phyloP scores from a whole-genome alignment of 2,888 invertebrate genomes.

The Theretra japonica region DNA sequence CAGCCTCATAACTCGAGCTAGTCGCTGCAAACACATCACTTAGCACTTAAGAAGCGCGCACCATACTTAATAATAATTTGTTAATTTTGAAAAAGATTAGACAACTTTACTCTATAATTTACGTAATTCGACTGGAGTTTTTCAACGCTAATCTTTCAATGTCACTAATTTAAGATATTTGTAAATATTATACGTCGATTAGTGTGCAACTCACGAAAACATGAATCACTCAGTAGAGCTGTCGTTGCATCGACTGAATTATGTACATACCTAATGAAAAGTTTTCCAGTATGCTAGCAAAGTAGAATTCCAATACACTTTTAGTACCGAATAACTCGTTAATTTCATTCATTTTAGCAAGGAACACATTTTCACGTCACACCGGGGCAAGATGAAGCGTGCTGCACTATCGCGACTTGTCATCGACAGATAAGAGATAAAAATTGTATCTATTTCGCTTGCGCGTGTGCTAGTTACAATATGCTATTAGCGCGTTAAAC shows the following conservation, averaged over 20 bases:
- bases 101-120: background rate
- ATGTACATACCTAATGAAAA: conserved; percentile 59
- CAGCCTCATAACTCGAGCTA: conserved; percentile 71
- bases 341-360: conserved; percentile 58
- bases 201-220: background rate
- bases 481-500: background rate
- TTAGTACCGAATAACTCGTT: conserved; percentile 55
- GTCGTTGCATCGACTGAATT: background rate
- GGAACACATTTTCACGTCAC: conserved; percentile 35
- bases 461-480: conserved; percentile 6
- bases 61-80: background rate
- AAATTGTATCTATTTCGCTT: conserved; percentile 11
- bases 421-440: conserved; percentile 60
- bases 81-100: background rate
- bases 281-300: conserved; percentile 62
- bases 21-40: conserved; percentile 55
- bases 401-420: conserved; percentile 48
- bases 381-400: conserved; percentile 33
- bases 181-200: background rate
- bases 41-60: background rate
- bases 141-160: background rate
- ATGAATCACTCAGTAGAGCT: conserved; percentile 1
- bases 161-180: background rate
- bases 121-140: background rate
- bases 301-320: conserved; percentile 66